A percentile compares a stretch with the other conserved stretches of the same genome.
phyloP scores from a whole-genome alignment of 2,113 vertebrate genomes.

The Nicator chloris region DNA sequence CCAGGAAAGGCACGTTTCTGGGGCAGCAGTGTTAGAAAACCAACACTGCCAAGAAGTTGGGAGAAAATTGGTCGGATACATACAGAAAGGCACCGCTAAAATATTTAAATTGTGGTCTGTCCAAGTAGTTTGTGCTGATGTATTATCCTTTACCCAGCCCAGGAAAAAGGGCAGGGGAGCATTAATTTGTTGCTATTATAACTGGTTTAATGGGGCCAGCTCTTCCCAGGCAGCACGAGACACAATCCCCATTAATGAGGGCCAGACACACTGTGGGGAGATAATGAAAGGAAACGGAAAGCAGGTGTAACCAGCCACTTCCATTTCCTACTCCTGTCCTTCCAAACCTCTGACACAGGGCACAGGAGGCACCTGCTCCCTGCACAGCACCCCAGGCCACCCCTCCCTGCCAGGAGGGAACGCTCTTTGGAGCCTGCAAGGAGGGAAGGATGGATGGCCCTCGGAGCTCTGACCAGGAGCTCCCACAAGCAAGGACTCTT shows the following conservation, averaged over 20 bases:
- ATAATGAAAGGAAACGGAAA: not conserved
- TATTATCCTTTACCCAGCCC: not conserved
- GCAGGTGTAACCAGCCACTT: not conserved
- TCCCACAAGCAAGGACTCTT: not conserved
- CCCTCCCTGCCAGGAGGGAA: not conserved
- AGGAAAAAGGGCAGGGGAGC: not conserved
- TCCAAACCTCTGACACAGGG: not conserved
- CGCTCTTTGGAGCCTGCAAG: not conserved
- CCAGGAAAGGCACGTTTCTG: not conserved
- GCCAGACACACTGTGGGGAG: not conserved
- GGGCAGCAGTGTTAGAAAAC: not conserved
- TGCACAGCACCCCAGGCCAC: not conserved
- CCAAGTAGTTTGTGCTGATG: not conserved
- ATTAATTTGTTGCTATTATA: not conserved
- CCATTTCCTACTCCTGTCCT: not conserved
- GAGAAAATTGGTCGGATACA: not conserved
- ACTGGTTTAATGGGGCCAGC: not conserved
- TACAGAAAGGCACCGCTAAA: rapidly evolving
- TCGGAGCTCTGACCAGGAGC: not conserved
- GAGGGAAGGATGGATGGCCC: not conserved
- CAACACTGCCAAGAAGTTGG: not conserved
- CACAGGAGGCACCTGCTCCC: not conserved
- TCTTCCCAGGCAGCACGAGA: not conserved
- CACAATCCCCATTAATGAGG: not conserved
- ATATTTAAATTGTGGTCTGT: not conserved